Evolutionary conservation across 1,140 invertebrate species (phyloP), one percentile per base, ranked within the genome.

Genomic region (Drosophila punjabiensis): DNA sequence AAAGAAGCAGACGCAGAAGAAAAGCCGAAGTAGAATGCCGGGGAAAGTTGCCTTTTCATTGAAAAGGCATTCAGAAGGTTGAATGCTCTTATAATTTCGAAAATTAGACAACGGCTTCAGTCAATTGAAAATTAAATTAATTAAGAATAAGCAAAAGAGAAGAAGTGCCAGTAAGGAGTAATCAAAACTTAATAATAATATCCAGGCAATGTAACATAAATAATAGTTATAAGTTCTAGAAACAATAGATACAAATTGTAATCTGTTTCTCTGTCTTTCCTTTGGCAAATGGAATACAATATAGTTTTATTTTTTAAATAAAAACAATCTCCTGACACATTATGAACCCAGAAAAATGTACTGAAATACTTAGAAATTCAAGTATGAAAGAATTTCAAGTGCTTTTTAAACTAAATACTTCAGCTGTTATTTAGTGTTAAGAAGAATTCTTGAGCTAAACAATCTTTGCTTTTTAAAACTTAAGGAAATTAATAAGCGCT

Each of bases 71-170:
- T 10, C 32, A 41, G 58, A 64, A 63, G 11, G 18, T 47, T 56
- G 16, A 76, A 76, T 76, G 70, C 73, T 50, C 73, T 65, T 41
- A 41, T 20, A 32, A 35, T 10, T 43, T 48, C 8, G 7, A 32
- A 18, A 20, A 4, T 6, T 6, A 8, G 14, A 11, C 59, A 67
- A 39, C 18, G 13, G 35, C 43, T 41, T 18, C 2, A 20, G 10
- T 20, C 11, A 45, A 18, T 7, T 37, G 8, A 32, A 32, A 32
- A 64, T n/a, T 16, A 56, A 56, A 18, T 33, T 37, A 63, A 63
- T 61, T 48, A 48, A n/a, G 37, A 32, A 4, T 37, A 24, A 24
- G n/a, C 28, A 35, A 20, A 9, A 20, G n/a, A 37, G 20, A 14
- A 24, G 47, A 45, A 24, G 3, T 24, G 5, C 13, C 13, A 20